Evolutionary conservation across 2,797 vertebrate species (phyloP).

Genomic region (Darevskia nairensis): DNA sequence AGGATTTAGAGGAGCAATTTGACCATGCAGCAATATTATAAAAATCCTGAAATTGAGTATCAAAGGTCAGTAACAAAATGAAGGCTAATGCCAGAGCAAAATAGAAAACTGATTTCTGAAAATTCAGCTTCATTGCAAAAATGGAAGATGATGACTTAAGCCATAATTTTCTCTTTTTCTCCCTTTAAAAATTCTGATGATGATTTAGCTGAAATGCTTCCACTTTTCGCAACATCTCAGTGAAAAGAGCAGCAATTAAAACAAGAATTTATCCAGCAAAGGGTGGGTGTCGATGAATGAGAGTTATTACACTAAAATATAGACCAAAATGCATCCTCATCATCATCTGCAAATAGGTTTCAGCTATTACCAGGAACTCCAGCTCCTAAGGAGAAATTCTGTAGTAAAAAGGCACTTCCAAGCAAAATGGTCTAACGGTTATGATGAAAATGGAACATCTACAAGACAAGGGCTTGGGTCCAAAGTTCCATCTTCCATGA

Average conservation of each 20-base stretch:
- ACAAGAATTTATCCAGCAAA: slow-evolving; percentile 33
- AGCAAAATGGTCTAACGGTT: slow-evolving; percentile 7
- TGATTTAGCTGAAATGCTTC: slow-evolving; percentile 23
- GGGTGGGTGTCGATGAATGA: not conserved
- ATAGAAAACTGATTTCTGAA: slow-evolving; percentile 38
- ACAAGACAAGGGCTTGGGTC: too few relatives aligned
- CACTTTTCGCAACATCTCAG: slow-evolving; percentile 37
- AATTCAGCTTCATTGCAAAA: slow-evolving; percentile 43
- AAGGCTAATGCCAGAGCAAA: slow-evolving; percentile 40
- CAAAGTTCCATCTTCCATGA: too few relatives aligned
- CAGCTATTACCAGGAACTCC: not conserved
- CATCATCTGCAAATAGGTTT: not conserved
- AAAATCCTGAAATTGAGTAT: slow-evolving; percentile 48
- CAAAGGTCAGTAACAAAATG: slow-evolving; percentile 36
- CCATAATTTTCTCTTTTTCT: slow-evolving; percentile 11
- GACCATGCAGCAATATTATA: slow-evolving; percentile 35
- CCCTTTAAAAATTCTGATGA: slow-evolving; percentile 14
- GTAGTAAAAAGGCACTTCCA: slow-evolving; percentile 33
- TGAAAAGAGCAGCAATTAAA: slow-evolving; percentile 51
- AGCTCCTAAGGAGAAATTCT: not conserved
- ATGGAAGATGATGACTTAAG: slow-evolving; percentile 24
- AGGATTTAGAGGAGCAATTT: slow-evolving; percentile 40
- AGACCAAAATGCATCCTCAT: not conserved
- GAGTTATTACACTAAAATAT: slow-evolving; percentile 16
- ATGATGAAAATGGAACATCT: not conserved